These are phyloP conservation scores for Tinea pellionella DNA, from an alignment of 2,888 invertebrate genomes.

Conservation along the genomic window DNA sequence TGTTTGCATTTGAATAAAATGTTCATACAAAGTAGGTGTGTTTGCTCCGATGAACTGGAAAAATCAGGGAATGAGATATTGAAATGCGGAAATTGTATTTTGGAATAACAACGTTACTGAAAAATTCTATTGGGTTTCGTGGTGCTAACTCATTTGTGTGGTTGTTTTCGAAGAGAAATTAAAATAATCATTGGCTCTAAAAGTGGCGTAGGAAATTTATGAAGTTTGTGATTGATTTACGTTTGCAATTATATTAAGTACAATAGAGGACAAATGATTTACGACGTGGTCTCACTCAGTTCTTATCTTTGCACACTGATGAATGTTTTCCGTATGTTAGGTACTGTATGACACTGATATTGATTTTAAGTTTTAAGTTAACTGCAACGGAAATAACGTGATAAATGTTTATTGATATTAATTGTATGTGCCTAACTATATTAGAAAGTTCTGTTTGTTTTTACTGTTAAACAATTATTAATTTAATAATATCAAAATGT, in stretches of 20 bases:
- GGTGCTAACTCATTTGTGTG: not conserved
- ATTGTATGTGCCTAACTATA: not conserved
- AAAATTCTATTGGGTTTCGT: not conserved
- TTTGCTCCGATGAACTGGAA: slow-evolving; percentile 11
- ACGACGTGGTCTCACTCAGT: not conserved
- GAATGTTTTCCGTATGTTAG: not conserved
- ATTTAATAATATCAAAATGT: not conserved
- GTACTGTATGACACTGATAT: not conserved
- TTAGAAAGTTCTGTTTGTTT: not conserved
- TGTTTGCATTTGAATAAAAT: not conserved
- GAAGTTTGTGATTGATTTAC: not conserved
- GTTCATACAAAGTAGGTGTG: slow-evolving; percentile 3
- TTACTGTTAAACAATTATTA: not conserved
- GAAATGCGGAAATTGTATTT: slow-evolving; percentile 15
- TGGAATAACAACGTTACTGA: slow-evolving; percentile 5
- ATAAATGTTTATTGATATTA: not conserved
- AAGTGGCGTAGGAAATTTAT: not conserved
- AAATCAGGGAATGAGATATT: slow-evolving; percentile 14
- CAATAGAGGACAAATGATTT: not conserved
- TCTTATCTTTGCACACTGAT: not conserved
- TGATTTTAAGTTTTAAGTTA: not conserved
- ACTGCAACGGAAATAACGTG: not conserved
- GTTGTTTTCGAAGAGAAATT: not conserved
- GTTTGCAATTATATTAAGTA: not conserved
- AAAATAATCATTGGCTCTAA: too few relatives aligned